Percentiles rank a stretch among this genome's conserved stretches.
phyloP scores from a whole-genome alignment of 1,140 invertebrate genomes.

The Drosophila lacertosa region DNA sequence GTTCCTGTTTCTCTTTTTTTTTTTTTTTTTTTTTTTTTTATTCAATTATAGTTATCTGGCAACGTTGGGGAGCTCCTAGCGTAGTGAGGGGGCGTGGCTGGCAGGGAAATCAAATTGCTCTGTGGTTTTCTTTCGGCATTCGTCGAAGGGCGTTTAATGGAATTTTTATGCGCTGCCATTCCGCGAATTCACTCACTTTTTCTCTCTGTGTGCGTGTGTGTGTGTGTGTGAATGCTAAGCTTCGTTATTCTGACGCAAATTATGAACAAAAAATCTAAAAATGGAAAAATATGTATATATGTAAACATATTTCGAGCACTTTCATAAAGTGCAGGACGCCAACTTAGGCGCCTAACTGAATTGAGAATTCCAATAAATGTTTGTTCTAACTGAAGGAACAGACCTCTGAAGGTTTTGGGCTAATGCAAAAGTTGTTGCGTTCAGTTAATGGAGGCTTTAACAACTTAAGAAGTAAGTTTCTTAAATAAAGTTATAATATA shows the following conservation, averaged over 20 bases:
- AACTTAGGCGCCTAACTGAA: constrained; percentile 7
- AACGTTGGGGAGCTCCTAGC: constrained; percentile 24
- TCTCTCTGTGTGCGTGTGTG: no score
- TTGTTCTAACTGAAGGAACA: no score
- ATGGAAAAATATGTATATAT: background rate
- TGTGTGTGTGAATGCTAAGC: background rate
- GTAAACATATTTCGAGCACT: constrained; percentile 4
- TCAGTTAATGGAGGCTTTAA: no score
- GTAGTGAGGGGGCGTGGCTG: background rate
- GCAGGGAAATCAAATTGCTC: constrained; percentile 56
- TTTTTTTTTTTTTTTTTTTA: constrained; percentile 50
- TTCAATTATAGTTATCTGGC: constrained; percentile 73
- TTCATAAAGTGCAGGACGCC: constrained; percentile 17
- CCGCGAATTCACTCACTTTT: constrained; percentile 21
- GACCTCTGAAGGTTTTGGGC: no score
- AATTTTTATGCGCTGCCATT: constrained; percentile 49
- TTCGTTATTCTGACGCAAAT: constrained; percentile 19
- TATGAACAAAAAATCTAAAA: constrained; percentile 18
- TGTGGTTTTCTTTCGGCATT: constrained; percentile 55
- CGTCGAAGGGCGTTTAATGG: constrained; percentile 53
- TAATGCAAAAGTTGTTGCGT: no score
- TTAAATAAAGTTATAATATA: no score
- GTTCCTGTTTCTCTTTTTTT: no score
- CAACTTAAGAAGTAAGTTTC: no score
- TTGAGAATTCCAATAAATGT: no score